A percentile compares a stretch with the other conserved stretches of the same genome.
Conservation (phyloP, 92 coral and sea anemone genomes). For the Zoanthus solanderi region DNA sequence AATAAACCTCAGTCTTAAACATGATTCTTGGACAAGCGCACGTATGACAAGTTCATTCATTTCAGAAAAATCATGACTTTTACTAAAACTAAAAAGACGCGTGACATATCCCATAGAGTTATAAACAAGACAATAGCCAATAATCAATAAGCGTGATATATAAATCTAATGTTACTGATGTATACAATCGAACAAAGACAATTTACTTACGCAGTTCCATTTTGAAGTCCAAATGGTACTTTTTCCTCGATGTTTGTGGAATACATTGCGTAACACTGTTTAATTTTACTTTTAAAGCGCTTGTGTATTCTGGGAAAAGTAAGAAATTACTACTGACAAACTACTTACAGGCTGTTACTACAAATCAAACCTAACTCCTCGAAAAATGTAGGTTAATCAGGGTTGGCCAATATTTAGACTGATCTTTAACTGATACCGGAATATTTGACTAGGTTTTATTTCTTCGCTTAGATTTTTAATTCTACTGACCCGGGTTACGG, state of each 20-base stretch:
- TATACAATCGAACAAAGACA: neutral
- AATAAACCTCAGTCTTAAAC: no score
- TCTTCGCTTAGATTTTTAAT: neutral
- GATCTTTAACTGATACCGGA: neutral
- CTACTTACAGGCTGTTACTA: neutral
- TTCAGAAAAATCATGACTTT: no score
- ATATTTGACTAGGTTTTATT: neutral
- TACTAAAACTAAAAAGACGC: no score
- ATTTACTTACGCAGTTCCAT: slow-evolving; percentile 66
- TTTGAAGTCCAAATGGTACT: slow-evolving; percentile 54
- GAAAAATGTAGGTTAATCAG: neutral
- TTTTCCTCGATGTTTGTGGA: slow-evolving; percentile 60
- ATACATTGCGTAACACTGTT: slow-evolving; percentile 64
- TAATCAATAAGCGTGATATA: no score
- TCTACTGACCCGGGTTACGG: neutral
- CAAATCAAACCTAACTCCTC: neutral
- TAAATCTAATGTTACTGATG: neutral
- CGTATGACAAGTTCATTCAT: no score
- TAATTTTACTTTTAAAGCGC: slow-evolving; percentile 53
- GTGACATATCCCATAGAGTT: no score
- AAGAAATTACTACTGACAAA: neutral
- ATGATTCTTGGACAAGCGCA: no score
- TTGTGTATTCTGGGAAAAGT: slow-evolving; percentile 50
- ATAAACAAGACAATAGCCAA: no score
- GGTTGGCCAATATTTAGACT: neutral